Percentiles rank a stretch among this genome's conserved stretches.
Evolutionary conservation across 2,888 invertebrate genomes (phyloP).

Genomic region (Trissolcus japonicus): DNA sequence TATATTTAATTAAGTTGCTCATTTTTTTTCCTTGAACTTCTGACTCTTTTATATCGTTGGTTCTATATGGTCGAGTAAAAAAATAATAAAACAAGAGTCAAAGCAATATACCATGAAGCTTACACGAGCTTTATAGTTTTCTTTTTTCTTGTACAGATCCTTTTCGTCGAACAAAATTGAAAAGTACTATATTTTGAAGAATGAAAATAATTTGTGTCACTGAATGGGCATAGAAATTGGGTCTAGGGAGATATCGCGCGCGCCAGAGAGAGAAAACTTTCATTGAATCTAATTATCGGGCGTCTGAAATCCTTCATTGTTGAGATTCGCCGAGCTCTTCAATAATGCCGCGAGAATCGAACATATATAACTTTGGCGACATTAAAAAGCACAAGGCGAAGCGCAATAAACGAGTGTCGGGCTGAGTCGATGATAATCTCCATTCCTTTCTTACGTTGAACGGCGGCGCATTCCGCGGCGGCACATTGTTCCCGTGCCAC

Average conservation of each 20-base stretch:
- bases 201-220: not conserved
- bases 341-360: conserved; percentile 36
- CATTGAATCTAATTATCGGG: conserved; percentile 38
- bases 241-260: not conserved
- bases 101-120: too few species aligned
- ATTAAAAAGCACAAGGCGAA: conserved; percentile 45
- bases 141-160: too few species aligned
- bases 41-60: too few species aligned
- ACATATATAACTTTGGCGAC: conserved; percentile 43
- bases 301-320: conserved; percentile 12
- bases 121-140: too few species aligned
- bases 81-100: not conserved
- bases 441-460: conserved; percentile 54
- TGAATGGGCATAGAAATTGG: conserved; percentile 6
- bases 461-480: conserved; percentile 44
- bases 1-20: conserved; percentile 29
- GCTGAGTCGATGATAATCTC: conserved; percentile 49
- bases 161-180: too few species aligned
- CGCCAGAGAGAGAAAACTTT: conserved; percentile 6
- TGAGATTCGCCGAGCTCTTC: conserved; percentile 26
- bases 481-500: conserved; percentile 56
- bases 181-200: not conserved
- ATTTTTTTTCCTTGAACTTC: not conserved
- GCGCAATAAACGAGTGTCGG: conserved; percentile 49
- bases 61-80: not conserved